Evolutionary conservation across 2,113 vertebrate species (phyloP).

Genomic region (Tyrannus savana): DNA sequence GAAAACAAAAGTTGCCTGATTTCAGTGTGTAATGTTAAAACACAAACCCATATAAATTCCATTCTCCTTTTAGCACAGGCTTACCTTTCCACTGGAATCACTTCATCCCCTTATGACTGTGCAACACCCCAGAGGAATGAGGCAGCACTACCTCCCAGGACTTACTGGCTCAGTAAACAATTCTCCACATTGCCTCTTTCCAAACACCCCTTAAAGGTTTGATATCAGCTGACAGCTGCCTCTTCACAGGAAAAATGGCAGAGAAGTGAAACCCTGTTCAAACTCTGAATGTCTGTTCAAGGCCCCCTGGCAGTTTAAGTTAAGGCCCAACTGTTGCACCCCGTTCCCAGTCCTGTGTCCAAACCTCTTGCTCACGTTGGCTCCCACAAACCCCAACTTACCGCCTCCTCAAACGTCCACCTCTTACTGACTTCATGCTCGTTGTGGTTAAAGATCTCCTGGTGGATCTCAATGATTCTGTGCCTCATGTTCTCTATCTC

Average conservation of each 20-base stretch:
- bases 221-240: neutral
- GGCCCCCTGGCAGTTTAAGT: neutral
- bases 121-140: neutral
- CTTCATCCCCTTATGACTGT: neutral
- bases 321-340: neutral
- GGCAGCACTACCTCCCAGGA: neutral
- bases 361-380: accelerated
- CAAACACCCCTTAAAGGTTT: neutral
- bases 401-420: conserved; percentile 98
- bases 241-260: neutral
- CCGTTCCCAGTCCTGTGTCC: accelerated
- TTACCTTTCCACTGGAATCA: neutral
- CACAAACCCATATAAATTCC: neutral
- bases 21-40: neutral
- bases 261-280: neutral
- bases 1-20: neutral
- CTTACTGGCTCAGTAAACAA: neutral
- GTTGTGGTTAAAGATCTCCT: conserved; percentile 97
- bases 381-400: conserved; percentile 68
- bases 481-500: conserved; percentile 99
- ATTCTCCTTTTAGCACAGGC: neutral
- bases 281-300: neutral
- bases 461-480: conserved; percentile 93
- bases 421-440: conserved; percentile 99
- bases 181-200: neutral